Evolutionary conservation across 1,140 invertebrate genomes (phyloP), one percentile per base, ranked within the genome.

Genomic region (Portunus trituberculatus): DNA sequence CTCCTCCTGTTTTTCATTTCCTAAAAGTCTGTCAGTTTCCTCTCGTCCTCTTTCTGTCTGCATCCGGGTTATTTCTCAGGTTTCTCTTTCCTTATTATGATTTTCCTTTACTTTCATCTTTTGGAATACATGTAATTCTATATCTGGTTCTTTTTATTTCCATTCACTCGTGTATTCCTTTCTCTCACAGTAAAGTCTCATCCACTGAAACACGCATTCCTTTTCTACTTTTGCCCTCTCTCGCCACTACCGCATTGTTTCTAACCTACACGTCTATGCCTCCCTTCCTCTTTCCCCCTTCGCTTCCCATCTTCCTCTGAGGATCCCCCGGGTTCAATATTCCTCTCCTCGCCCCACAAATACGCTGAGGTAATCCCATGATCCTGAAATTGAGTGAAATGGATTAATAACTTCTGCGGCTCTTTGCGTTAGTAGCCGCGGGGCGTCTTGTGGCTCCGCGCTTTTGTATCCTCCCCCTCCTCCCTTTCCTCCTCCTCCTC

Each of bases 331-430:
- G 25, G 48, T 45, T 84, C 67, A n/a, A 3, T 82, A 28, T 39
- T 45, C 91, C 67, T 46, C 29, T 32, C 59, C 28, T 84, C 32
- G n/a, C 28, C 91, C 76, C 76, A 91, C 90, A 91, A 91, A 91
- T 91, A 91, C 89, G 89, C 59, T 29, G n/a, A 45, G 87, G n/a
- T 91, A 91, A 91, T 91, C 89, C 89, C 87, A 10, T 91, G 89
- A 91, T 91, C 89, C 89, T 91, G 46, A 91, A 91, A 91, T 91
- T 91, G 89, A 91, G 89, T 91, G 89, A 91, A 91, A 91, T 91
- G 89, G 89, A 91, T 91, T 91, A 91, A 91, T 91, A 91, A 91
- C 89, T 91, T 91, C n/a, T n/a, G 89, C 39, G 89, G 89, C 46
- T 91, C 87, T 89, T 89, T 89, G 87, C 48, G 87, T 89, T 89